Evolutionary conservation across 2,888 invertebrate genomes (phyloP), one percentile per base, ranked within the genome.

Genomic region (Habrosyne pyritoides): DNA sequence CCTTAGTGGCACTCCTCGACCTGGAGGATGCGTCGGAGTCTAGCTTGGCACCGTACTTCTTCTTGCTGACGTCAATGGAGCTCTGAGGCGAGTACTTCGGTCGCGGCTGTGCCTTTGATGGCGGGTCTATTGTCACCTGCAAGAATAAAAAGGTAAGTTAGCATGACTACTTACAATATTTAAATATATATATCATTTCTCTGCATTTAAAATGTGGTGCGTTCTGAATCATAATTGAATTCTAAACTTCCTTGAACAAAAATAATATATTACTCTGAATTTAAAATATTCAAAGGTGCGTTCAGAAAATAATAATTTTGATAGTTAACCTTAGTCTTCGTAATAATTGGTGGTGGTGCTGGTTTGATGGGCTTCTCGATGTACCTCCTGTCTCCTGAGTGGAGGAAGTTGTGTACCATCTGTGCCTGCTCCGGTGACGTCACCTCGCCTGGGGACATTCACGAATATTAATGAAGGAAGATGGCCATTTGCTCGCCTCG

Each of bases 1-100:
- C 98, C 91, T 98, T 98, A 1, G 98, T 98, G 30, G 97, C 95
- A 81, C 96, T 98, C 72, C 98, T 94, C 28, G 98, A 98, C 83
- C 98, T 93, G 2, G 97, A 97, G 0, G 97, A 97, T 56, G 97
- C 95, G 69, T 97, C 97, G 0, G 96, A 96, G 72, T 96, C 97
- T 63, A 95, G 93, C 85, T 93, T 95, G 63, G 87, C 77, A 30
- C 91, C 91, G 57, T 93, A 93, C 60, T 90, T 89, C 84, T 86
- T 85, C 81, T 87, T 89, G 77, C 81, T 77, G 0, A 82, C 83
- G 26, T 92, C 91, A 2, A 88, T 75, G 0, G 93, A 93, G 53
- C 73, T 85, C 78, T 93, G 91, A 18, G 93, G 87, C 18, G 93
- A 87, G 75, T 89, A 85, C 71, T 89, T 86, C 56, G 93, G 84